Conservation (phyloP, 2,888 invertebrate species). For the Flexamia atlantica region DNA sequence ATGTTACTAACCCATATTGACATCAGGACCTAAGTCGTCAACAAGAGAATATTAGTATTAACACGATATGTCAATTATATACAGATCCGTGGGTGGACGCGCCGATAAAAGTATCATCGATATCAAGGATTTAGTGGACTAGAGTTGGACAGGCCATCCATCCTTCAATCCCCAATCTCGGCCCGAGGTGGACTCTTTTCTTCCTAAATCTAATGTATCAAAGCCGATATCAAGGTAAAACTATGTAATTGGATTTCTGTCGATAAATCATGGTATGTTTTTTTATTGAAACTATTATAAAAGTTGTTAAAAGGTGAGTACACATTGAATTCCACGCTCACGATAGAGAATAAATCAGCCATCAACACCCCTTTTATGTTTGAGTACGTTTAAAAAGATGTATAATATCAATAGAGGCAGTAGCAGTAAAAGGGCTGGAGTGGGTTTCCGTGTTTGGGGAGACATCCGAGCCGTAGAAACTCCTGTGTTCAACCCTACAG, state of each 20-base stretch:
- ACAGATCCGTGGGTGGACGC: not conserved
- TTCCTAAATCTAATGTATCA: not conserved
- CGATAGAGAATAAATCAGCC: no score
- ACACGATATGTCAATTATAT: no score
- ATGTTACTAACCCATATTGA: no score
- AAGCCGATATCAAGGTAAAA: not conserved
- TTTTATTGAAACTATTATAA: no score
- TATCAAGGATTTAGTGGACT: not conserved
- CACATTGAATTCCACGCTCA: no score
- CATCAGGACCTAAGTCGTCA: no score
- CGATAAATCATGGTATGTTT: no score
- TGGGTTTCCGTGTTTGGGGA: slow-evolving; percentile 10
- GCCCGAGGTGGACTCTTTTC: slow-evolving; percentile 10
- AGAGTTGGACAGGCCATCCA: slow-evolving; percentile 19
- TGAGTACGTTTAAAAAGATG: no score
- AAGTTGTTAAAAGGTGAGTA: no score
- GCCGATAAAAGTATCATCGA: not conserved
- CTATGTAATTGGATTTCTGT: no score
- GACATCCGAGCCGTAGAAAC: not conserved
- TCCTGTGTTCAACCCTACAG: not conserved
- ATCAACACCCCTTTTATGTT: no score
- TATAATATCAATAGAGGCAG: not conserved
- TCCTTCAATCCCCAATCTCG: not conserved
- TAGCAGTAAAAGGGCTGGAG: not conserved
- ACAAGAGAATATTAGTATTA: no score